A percentile compares a stretch with the other conserved stretches of the same genome.
phyloP scores from a whole-genome alignment of 1,140 invertebrate species.

The Drosophila ananassae region DNA sequence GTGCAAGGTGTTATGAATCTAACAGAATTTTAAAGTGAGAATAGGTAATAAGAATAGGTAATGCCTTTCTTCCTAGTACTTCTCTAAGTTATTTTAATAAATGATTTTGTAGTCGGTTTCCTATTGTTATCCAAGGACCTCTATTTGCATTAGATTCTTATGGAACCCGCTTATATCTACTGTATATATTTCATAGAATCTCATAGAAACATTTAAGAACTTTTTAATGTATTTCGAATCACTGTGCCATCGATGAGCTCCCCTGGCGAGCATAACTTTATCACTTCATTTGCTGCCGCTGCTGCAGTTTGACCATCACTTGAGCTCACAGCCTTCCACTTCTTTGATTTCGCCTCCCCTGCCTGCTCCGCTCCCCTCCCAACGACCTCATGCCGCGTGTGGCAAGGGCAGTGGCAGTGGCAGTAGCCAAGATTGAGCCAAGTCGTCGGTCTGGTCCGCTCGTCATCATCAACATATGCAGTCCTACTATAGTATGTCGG shows the following conservation, averaged over 20 bases:
- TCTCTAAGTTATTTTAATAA: too few relatives aligned
- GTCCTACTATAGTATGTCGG: conserved; percentile 53
- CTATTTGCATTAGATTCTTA: too few relatives aligned
- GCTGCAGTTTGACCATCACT: conserved; percentile 77
- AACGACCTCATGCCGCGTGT: conserved; percentile 75
- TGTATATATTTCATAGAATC: too few relatives aligned
- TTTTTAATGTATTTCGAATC: neutral
- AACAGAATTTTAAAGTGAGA: neutral
- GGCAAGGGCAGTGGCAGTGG: conserved; percentile 33
- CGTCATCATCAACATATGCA: conserved; percentile 76
- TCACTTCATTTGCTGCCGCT: conserved; percentile 77
- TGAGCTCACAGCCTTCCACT: conserved; percentile 61
- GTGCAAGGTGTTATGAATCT: neutral
- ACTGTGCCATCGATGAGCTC: conserved; percentile 42
- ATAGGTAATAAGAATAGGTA: neutral
- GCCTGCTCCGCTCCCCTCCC: conserved; percentile 6
- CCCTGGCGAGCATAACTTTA: conserved; percentile 77
- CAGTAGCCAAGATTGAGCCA: conserved; percentile 36
- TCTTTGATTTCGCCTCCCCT: conserved; percentile 57
- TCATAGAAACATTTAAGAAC: neutral
- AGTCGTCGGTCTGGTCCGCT: conserved; percentile 30
- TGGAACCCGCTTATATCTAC: too few relatives aligned
- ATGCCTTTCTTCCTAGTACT: too few relatives aligned
- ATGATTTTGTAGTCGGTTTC: too few relatives aligned
- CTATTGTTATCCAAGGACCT: too few relatives aligned